These are phyloP conservation scores for Argyresthia albistria DNA, from an alignment of 2,888 invertebrate genomes.

Conservation along the genomic window DNA sequence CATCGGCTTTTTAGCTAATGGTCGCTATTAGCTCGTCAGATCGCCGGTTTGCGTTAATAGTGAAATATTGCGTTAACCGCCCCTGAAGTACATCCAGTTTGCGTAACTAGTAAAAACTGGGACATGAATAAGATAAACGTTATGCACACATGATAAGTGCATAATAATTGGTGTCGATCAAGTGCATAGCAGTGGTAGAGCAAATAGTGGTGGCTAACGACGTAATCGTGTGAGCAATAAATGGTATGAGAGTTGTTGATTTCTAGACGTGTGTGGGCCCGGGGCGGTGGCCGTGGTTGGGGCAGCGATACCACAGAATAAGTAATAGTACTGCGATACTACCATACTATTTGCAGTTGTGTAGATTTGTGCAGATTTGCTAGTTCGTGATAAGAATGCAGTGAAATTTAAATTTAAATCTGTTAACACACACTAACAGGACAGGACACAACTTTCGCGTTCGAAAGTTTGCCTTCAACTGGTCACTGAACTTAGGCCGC, in stretches of 20 bases:
- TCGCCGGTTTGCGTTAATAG: slow-evolving; percentile 14
- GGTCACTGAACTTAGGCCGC: no score
- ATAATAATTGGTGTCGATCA: slow-evolving; percentile 38
- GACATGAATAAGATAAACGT: slow-evolving; percentile 16
- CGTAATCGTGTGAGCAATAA: slow-evolving; percentile 36
- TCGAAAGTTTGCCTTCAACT: no score
- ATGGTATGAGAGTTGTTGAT: slow-evolving; percentile 39
- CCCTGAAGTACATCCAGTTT: slow-evolving; percentile 16
- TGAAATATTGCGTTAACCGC: slow-evolving; percentile 24
- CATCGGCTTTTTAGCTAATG: slow-evolving; percentile 31
- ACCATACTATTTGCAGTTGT: no score
- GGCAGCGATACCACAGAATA: no score
- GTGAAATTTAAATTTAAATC: no score
- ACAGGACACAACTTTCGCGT: no score
- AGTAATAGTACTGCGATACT: no score
- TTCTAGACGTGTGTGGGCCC: slow-evolving; percentile 21
- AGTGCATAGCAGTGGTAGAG: slow-evolving; percentile 23
- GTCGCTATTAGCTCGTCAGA: slow-evolving; percentile 17
- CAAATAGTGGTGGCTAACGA: slow-evolving; percentile 39
- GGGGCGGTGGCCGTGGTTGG: slow-evolving; percentile 8
- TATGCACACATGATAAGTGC: slow-evolving; percentile 34
- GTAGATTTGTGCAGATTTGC: no score
- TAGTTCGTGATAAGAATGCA: no score
- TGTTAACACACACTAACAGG: no score
- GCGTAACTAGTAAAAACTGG: slow-evolving; percentile 20